Evolutionary conservation across 2,888 invertebrate genomes (phyloP), one percentile per base, ranked within the genome.

Genomic region (Cylindroiulus punctatus): DNA sequence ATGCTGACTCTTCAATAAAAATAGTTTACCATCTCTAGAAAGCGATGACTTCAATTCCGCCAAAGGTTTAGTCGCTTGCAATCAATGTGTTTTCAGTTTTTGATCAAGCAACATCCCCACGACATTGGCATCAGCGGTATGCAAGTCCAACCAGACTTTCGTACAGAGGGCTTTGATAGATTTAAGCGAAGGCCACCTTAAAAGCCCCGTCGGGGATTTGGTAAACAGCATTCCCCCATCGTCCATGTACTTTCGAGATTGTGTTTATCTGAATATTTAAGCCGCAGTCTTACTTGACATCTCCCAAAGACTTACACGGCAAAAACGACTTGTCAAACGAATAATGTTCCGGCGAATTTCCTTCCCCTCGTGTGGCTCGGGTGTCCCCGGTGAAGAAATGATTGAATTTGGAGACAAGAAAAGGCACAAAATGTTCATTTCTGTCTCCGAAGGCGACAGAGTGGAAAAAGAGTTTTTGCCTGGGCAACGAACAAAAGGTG

Each of bases 391-490:
- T n/a, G n/a, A 57, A 57, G 57, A 57, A 81, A 81, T 81, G 81
- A 81, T 81, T 81, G 81, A 40, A 81, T 81, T 81, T 81, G 81
- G 81, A 40, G 40, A 81, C 40, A 81, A 81, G 81, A 81, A 81
- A 81, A 32, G 40, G 32, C 32, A 32, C 81, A 81, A 40, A 81
- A 81, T 81, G 81, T 14, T 40, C 81, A 81, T 81, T 81, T 81
- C 32, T 57, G 57, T 57, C 57, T 40, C 40, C 36, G 12, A 30
- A 81, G 32, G 40, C 40, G 32, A 81, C 81, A 81, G 40, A 19
- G 81, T 81, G 30, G 40, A 81, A 81, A 30, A 81, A 81, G 44
- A 57, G 57, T 57, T n/a, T 57, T 57, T 57, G 57, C 81, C 2
- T 81, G 40, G 40, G 30, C 81, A 81, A 81, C 81, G 40, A 81